Base-by-base conservation (phyloP, 2,888 invertebrate genomes). In the Apotomis betuletana region DNA sequence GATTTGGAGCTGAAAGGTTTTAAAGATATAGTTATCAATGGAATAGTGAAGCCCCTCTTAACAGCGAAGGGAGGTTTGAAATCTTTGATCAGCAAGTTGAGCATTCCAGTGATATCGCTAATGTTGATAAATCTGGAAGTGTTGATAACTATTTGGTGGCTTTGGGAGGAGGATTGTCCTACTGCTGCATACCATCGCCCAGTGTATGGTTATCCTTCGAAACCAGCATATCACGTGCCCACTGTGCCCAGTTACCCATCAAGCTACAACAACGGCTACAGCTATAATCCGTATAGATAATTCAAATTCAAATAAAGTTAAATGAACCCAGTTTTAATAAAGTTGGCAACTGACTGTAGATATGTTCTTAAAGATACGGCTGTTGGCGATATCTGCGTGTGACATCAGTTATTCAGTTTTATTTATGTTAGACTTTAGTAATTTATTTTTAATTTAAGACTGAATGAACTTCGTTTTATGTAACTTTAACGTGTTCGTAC, bases 111-210 rank as follows among this genome's bases (percentile, higher is more conserved):
- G 61, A 83, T 93, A 76, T 80, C 88, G 9, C 77, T 93, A 70
- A 59, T 93, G 27, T 81, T 92, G 71, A 90, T 93, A 12, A 93
- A 93, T 78, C 72, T 91, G 51, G 91, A 93, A 75, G 87, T 93
- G 44, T 78, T 93, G 75, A 79, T 92, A 10, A 87, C 87, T 6
- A 79, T 92, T 1, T 94, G 94, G 94, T 94, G 93, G 93, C 73
- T 94, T 54, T 94, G 94, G 94, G 93, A 93, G 60, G 93, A 93
- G 59, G 93, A 93, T 57, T 90, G 92, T 76, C 85, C 87, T 1
- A 78, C 80, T 49, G 74, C 77, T 38, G 75, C 63, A 51, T 64
- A 70, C 4, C 68, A 73, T 65, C 69, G 69, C 15, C 78, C 79
- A 3, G 70, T 75, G 1, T 77, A 79, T 61, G 74, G 81, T 10